Evolutionary conservation across 2,113 vertebrate genomes (phyloP), one percentile per base, ranked within the genome.

Genomic region (Sylvia atricapilla): DNA sequence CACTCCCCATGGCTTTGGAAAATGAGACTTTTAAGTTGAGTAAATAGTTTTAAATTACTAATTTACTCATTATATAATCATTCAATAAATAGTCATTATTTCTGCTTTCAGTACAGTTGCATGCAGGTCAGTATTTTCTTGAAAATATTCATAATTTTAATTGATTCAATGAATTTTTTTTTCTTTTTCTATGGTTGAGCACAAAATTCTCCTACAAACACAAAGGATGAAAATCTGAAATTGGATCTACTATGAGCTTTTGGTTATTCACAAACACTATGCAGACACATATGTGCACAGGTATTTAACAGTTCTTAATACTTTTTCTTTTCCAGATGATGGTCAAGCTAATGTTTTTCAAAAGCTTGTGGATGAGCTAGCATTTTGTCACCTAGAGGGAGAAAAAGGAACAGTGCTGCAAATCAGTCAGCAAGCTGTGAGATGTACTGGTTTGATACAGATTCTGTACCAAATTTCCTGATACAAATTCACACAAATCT

Each of bases 321-420:
- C 1, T 30, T 15, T 28, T 15, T 79, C n/a, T 73, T 83, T 77
- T 81, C 37, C 18, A 81, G 21, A 39, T 87, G 4, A 33, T 35
- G 18, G 24, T 86, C 15, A 86, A 58, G 10, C 4, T 60, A 60
- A 53, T 19, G 11, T 43, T 85, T 89, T 77, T 49, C 37, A 50
- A 50, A 56, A 44, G 10, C 14, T 83, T 4, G 19, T 82, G n/a
- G 41, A 76, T 73, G 10, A 85, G 11, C 7, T 49, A 60, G 10
- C 9, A 60, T 3, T 78, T 58, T 55, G 4, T 73, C 43, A 53
- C 23, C 13, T 73, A 28, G 33, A 31, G 0, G 8, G 7, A 3
- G 14, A 10, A 30, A 52, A 64, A 13, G 17, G 55, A 56, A 73
- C 4, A 70, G 33, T 39, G 31, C 3, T 0, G 0, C 1, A 4